Evolutionary conservation across 1,140 invertebrate genomes (phyloP), one percentile per base, ranked within the genome.

Genomic region (Hyles euphorbiae): DNA sequence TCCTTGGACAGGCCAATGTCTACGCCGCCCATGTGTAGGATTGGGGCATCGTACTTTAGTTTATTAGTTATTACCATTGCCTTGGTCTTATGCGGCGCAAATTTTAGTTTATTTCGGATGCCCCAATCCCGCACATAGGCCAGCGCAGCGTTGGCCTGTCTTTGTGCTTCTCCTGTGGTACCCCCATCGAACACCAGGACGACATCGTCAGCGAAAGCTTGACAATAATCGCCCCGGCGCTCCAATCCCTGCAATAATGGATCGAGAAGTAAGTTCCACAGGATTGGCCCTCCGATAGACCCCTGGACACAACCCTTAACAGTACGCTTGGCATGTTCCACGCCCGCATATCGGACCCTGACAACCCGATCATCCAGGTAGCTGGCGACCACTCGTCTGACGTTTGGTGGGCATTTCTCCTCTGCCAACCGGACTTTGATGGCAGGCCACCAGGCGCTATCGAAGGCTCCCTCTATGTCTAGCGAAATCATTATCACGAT

Each of bases 21-120:
- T 1, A n/a, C 32, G 9, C 59, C 59, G n/a, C 47, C 48, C 54
- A 62, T 62, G 34, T n/a, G 10, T 43, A 57, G 51, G 22, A 33
- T 10, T 43, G 60, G 60, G 9, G 32, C 22, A 40, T 57, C 50
- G 36, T 40, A 62, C 32, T 62, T 62, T 22, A 62, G 11, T 36
- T 62, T 62, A 8, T 44, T 46, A 0, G 54, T 62, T 40, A 62
- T 53, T 12, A 57, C 2, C 60, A 62, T 62, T 2, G 60, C 60
- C 32, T 22, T 53, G 5, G 59, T 61, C 34, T 61, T 61, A 3
- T 61, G 59, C 10, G 53, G 34, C 12, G 53, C 59, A 36, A 61
- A 61, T 10, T 56, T 61, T 12, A 61, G 12, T 32, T 61, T 61
- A 33, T 61, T 61, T 44, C 34, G 4, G 32, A 51, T 36, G 3